Conservation (phyloP, 2,797 vertebrate species). For the Mormyrops attenuatus region DNA sequence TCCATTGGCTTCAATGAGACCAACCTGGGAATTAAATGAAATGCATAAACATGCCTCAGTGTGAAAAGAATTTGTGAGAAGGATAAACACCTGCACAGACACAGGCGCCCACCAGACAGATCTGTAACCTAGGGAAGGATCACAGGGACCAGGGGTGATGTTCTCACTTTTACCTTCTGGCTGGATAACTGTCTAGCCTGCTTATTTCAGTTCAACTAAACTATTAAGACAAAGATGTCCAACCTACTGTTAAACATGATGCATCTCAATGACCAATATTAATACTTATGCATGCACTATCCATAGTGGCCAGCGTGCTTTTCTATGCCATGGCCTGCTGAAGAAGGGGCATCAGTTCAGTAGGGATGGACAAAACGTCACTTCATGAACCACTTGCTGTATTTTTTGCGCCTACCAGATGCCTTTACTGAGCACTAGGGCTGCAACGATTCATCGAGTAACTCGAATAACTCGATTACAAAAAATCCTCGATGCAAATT, state of each 20-base stretch:
- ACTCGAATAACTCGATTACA: too few relatives aligned
- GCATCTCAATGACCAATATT: not conserved
- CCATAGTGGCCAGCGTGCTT: not conserved
- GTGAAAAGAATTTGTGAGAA: not conserved
- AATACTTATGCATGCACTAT: not conserved
- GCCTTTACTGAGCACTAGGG: not conserved
- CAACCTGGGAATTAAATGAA: constrained; percentile 66
- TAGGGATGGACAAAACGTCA: not conserved
- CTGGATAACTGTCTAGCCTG: not conserved
- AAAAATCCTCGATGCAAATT: too few relatives aligned
- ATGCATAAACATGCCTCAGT: not conserved
- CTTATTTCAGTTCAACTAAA: not conserved
- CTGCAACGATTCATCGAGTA: too few relatives aligned
- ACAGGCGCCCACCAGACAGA: not conserved
- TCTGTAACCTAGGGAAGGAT: not conserved
- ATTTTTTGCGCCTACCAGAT: not conserved
- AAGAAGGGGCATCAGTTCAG: not conserved
- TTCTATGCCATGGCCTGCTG: not conserved
- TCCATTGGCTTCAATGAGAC: constrained; percentile 98
- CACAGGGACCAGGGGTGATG: not conserved
- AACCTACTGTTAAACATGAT: not conserved
- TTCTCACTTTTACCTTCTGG: not conserved
- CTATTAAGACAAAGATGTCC: not conserved
- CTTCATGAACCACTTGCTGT: not conserved
- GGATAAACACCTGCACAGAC: not conserved